Evolutionary conservation across 2,797 vertebrate genomes (phyloP).

Genomic region (Babyrousa celebensis): DNA sequence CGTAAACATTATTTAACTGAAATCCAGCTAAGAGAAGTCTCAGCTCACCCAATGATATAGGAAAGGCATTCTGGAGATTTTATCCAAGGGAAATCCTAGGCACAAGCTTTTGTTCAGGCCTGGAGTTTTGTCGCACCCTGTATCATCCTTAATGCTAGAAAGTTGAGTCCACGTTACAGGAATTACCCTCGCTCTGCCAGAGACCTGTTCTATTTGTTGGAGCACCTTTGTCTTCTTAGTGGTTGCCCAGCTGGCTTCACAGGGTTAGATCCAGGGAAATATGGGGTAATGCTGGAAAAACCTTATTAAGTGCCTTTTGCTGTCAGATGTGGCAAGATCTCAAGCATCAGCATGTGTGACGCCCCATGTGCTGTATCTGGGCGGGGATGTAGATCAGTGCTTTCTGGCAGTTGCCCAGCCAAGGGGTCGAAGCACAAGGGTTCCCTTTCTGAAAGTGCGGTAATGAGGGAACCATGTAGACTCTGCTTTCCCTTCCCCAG

Average conservation of each 20-base stretch:
- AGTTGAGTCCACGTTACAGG: background rate
- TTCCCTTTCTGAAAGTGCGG: too few species aligned
- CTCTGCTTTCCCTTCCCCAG: background rate
- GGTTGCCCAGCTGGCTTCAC: background rate
- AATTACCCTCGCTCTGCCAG: accelerated
- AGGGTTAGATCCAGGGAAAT: background rate
- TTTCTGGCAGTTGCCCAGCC: background rate
- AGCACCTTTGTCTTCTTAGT: background rate
- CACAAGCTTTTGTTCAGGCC: background rate
- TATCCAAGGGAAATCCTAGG: background rate
- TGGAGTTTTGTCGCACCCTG: background rate
- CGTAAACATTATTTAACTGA: background rate
- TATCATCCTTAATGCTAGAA: background rate
- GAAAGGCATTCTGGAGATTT: background rate
- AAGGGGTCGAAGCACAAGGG: background rate
- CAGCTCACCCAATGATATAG: background rate
- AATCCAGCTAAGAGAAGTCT: background rate
- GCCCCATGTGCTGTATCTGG: accelerated
- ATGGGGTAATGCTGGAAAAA: background rate
- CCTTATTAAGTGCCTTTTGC: background rate
- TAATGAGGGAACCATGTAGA: accelerated
- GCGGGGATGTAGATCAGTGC: accelerated
- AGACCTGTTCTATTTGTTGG: background rate
- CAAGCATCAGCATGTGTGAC: background rate
- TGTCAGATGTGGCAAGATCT: background rate